A percentile compares a stretch with the other conserved stretches of the same genome.
phyloP scores from a whole-genome alignment of 2,888 invertebrate genomes.

The Octonoba sinensis region DNA sequence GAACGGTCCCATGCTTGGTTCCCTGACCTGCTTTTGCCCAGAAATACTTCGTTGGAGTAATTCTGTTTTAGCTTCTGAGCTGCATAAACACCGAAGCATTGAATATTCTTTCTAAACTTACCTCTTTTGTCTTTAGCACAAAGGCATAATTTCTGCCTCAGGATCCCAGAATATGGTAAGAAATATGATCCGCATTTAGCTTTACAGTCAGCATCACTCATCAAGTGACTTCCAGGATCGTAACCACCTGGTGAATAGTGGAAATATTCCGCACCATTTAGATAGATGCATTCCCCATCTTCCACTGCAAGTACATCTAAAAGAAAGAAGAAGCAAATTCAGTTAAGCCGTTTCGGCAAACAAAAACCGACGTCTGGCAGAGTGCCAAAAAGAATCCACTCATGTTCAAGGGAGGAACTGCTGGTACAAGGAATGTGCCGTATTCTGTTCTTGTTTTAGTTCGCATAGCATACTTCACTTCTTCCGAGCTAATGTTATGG shows the following conservation, averaged over 20 bases:
- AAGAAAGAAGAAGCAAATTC: neutral
- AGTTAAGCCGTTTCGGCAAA: too few relatives aligned
- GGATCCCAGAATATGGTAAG: constrained; percentile 57
- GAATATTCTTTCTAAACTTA: neutral
- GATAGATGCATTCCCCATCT: constrained; percentile 66
- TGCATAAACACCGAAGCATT: too few relatives aligned
- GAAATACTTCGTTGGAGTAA: too few relatives aligned
- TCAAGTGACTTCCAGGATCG: constrained; percentile 58
- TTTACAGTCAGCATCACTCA: constrained; percentile 61
- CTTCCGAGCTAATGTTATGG: too few relatives aligned
- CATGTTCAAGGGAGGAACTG: too few relatives aligned
- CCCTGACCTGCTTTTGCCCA: too few relatives aligned
- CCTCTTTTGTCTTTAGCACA: constrained; percentile 59
- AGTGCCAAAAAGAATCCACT: constrained; percentile 9
- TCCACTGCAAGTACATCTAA: constrained; percentile 34
- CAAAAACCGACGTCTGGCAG: neutral
- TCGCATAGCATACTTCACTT: too few relatives aligned
- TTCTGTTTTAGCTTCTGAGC: too few relatives aligned
- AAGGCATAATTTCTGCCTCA: constrained; percentile 43
- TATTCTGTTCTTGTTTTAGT: too few relatives aligned
- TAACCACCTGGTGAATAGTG: constrained; percentile 66
- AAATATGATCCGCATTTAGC: constrained; percentile 62
- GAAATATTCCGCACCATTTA: constrained; percentile 65
- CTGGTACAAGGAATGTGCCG: too few relatives aligned
- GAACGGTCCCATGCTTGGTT: too few relatives aligned